Percentiles rank a stretch among this genome's conserved stretches.
phyloP scores from a whole-genome alignment of 2,797 vertebrate genomes.

The Xerus rutilus region DNA sequence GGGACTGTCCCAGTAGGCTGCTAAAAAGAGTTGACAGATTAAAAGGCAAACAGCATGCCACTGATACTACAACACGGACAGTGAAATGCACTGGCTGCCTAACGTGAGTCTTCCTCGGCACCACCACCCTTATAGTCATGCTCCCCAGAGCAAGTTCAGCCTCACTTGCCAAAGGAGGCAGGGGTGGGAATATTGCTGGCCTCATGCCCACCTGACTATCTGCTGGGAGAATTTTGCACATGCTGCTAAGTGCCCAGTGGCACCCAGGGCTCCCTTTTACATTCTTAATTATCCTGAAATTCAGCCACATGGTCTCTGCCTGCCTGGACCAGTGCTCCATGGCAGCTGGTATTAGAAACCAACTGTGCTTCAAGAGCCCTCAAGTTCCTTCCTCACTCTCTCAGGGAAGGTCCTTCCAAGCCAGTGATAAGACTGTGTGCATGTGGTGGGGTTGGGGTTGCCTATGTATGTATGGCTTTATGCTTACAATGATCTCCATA shows the following conservation, averaged over 20 bases:
- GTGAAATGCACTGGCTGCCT: slow-evolving; percentile 65
- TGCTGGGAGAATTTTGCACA: slow-evolving; percentile 82
- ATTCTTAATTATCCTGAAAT: slow-evolving; percentile 82
- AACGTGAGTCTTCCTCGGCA: slow-evolving; percentile 63
- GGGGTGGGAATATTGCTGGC: slow-evolving; percentile 66
- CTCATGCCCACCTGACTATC: slow-evolving; percentile 75
- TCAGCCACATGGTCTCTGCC: slow-evolving; percentile 73
- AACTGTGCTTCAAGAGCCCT: slow-evolving; percentile 71
- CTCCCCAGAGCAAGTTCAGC: slow-evolving; percentile 56
- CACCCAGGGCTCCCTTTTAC: slow-evolving; percentile 80
- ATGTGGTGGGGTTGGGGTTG: accelerated
- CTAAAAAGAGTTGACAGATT: slow-evolving; percentile 77
- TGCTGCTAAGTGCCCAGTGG: slow-evolving; percentile 77
- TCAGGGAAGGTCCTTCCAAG: slow-evolving; percentile 71
- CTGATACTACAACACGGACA: slow-evolving; percentile 67
- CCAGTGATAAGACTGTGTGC: not conserved
- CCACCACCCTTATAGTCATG: slow-evolving; percentile 25
- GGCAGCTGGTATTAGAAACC: slow-evolving; percentile 78
- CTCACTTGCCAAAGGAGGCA: slow-evolving; percentile 70
- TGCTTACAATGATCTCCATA: not conserved
- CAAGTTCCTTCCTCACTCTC: slow-evolving; percentile 69
- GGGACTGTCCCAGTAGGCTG: slow-evolving; percentile 72
- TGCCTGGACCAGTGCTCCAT: slow-evolving; percentile 69
- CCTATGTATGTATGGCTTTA: not conserved
- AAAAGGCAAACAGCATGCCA: slow-evolving; percentile 77